Base-by-base conservation (phyloP, 2,113 vertebrate genomes). In the Poeciliopsis turrubarensis region DNA sequence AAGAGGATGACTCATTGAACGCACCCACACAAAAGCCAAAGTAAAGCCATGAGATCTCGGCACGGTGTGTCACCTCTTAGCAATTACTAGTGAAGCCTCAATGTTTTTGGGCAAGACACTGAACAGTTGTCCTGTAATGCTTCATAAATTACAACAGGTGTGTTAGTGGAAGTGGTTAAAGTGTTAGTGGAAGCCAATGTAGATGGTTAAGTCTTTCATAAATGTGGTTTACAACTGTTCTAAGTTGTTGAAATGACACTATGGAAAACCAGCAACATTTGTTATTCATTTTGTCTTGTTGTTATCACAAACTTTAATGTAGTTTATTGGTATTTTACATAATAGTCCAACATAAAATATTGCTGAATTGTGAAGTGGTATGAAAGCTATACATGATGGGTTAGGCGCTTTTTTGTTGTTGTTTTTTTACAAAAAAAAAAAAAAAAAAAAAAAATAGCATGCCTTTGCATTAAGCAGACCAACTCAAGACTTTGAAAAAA, bases 21-120 rank as follows among this genome's bases (percentile, higher is more conserved):
- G 41, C 80, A 66, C 84, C 87, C 75, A 88, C 87, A 88, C 87
- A 69, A 73, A 72, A 69, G 41, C 54, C 72, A 77, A 77, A 86
- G 75, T 86, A 73, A 79, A 74, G 77, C 85, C 62, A 37, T 17
- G 47, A 79, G 65, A 88, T 86, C 75, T 71, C 57, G 73, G 39
- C 67, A 61, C 30, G 2, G 62, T 27, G 10, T 57, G 41, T 76
- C 57, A 57, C 70, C 72, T 69, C 54, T 61, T 2, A 4, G 22
- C 47, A 34, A 7, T 51, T 67, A 63, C 34, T 11, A 68, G 39
- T 65, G 25, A 26, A 65, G 39, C 1, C 2, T 67, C 61, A 51
- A 34, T 27, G 37, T 22, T 74, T 70, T 76, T 32, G 11, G 1
- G 25, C 25, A 31, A 26, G 70, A 63, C 68, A 27, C 62, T 4